These are phyloP conservation scores for Rostratula benghalensis DNA, from an alignment of 2,113 vertebrate species.

Conservation along the genomic window DNA sequence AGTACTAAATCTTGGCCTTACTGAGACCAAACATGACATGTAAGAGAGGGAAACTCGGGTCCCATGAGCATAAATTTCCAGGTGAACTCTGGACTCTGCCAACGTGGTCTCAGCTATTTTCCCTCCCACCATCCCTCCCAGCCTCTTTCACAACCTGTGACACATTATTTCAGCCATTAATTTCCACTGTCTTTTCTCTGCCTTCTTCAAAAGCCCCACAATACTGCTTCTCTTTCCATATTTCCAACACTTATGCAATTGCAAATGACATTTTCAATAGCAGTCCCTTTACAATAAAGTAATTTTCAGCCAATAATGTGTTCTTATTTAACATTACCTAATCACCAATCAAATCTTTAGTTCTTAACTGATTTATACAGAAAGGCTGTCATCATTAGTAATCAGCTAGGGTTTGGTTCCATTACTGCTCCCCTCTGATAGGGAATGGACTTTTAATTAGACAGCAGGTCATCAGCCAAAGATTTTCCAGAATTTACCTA, in stretches of 20 bases:
- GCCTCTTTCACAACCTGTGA: neutral
- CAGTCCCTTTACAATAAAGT: constrained; percentile 32
- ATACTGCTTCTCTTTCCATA: neutral
- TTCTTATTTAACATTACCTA: neutral
- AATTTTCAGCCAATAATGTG: neutral
- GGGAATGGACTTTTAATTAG: neutral
- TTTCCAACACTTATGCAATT: neutral
- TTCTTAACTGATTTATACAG: neutral
- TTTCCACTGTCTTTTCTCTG: neutral
- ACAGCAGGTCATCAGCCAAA: neutral
- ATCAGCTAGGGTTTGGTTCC: neutral
- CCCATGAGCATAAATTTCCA: neutral
- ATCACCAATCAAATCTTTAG: neutral
- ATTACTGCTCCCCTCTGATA: neutral
- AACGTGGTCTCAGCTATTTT: neutral
- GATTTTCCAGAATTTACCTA: neutral
- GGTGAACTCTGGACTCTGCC: rapidly evolving
- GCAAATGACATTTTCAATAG: neutral
- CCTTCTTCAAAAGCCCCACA: neutral
- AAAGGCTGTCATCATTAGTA: neutral
- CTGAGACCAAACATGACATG: neutral
- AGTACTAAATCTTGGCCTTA: neutral
- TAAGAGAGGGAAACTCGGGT: neutral
- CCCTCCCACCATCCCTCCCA: neutral
- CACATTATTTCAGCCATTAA: neutral